Evolutionary conservation across 2,113 vertebrate species (phyloP).

Genomic region (Marmota monax): DNA sequence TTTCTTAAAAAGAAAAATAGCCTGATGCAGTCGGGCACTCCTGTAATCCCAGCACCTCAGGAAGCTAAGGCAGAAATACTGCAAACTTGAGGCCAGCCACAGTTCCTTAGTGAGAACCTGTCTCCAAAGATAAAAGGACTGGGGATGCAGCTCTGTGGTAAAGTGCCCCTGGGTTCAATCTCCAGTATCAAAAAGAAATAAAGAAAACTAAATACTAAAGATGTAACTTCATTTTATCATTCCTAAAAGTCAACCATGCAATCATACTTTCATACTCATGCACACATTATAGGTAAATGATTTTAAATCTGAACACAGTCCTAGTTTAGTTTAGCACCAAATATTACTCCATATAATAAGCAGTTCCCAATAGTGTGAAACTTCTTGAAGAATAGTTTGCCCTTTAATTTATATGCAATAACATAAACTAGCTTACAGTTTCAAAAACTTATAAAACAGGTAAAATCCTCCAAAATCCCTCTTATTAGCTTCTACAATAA

Average conservation of each 20-base stretch:
- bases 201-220: background rate
- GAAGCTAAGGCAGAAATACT: no score
- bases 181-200: no score
- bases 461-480: conserved; percentile 17
- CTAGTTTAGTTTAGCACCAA: conserved; percentile 47
- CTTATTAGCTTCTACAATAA: conserved; percentile 31
- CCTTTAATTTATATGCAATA: conserved; percentile 57
- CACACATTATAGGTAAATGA: conserved; percentile 59
- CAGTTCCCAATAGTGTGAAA: conserved; percentile 41
- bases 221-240: background rate
- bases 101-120: no score
- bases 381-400: conserved; percentile 13
- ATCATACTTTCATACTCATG: conserved; percentile 62
- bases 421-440: conserved; percentile 43
- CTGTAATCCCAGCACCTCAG: no score
- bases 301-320: conserved; percentile 65
- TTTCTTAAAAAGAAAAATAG: conserved; percentile 7
- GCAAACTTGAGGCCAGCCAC: no score
- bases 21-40: no score
- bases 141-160: no score
- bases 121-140: no score
- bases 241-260: conserved; percentile 67
- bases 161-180: no score
- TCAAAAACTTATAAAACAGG: background rate
- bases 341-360: conserved; percentile 47